Conservation (phyloP, 2,888 invertebrate genomes). For the Eristalis pertinax region DNA sequence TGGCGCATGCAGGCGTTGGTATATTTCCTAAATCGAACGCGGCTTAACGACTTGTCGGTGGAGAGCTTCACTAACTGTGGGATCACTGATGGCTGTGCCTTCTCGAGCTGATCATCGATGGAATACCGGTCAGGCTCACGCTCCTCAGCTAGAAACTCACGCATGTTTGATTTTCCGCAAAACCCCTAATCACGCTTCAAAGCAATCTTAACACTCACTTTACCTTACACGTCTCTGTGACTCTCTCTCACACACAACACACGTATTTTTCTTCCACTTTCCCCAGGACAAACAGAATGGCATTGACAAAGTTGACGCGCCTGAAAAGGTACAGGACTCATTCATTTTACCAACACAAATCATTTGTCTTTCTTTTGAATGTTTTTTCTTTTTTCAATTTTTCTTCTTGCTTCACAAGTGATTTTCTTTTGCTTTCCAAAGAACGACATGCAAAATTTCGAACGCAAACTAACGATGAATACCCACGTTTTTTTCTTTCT, state of each 20-base stretch:
- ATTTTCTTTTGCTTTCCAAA: not conserved
- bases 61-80: too few species aligned
- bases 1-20: too few species aligned
- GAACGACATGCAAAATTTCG: not conserved
- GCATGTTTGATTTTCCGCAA: too few species aligned
- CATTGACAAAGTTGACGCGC: constrained; percentile 29
- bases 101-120: too few species aligned
- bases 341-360: not conserved
- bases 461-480: not conserved
- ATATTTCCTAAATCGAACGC: too few species aligned
- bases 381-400: constrained; percentile 3
- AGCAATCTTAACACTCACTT: not conserved
- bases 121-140: too few species aligned
- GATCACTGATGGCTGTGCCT: too few species aligned
- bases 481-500: not conserved
- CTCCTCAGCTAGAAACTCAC: too few species aligned
- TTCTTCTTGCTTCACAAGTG: constrained; percentile 4
- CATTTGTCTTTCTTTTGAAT: not conserved
- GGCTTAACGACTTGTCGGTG: too few species aligned
- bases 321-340: constrained; percentile 36
- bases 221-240: too few species aligned
- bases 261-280: not conserved
- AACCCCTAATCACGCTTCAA: not conserved
- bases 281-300: constrained; percentile 36
- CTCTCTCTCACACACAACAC: not conserved